Conservation (phyloP, 2,888 invertebrate genomes). For the Pseudeuparius sepicola region DNA sequence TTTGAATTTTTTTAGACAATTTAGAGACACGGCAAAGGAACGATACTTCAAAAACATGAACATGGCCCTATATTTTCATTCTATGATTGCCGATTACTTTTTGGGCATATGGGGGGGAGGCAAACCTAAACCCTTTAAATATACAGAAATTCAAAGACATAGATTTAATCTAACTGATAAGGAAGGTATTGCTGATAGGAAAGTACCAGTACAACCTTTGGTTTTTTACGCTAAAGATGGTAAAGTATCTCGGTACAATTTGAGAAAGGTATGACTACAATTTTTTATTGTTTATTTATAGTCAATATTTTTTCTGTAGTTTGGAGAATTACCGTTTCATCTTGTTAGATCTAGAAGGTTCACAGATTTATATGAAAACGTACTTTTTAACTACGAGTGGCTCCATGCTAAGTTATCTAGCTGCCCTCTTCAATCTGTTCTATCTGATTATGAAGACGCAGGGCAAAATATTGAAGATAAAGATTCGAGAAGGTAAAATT, state of each 20-base stretch:
- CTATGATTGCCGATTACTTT: constrained; percentile 96
- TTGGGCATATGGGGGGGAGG: constrained; percentile 96
- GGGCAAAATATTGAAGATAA: constrained; percentile 70
- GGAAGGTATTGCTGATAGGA: constrained; percentile 83
- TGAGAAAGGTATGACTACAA: constrained; percentile 65
- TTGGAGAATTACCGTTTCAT: constrained; percentile 92
- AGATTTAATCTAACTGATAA: constrained; percentile 75
- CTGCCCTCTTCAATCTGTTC: constrained; percentile 88
- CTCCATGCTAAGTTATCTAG: constrained; percentile 90
- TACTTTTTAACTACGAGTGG: constrained; percentile 97
- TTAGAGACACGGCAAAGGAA: constrained; percentile 87
- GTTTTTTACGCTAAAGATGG: constrained; percentile 88
- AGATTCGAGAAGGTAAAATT: constrained; percentile 60
- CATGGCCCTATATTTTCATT: constrained; percentile 94
- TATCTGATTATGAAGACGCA: constrained; percentile 94
- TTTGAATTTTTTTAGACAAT: constrained; percentile 63
- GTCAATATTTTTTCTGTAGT: constrained; percentile 43
- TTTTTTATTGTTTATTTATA: constrained; percentile 6
- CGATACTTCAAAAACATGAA: constrained; percentile 96
- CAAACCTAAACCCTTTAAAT: constrained; percentile 89
- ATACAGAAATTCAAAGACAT: constrained; percentile 92
- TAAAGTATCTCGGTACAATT: constrained; percentile 79
- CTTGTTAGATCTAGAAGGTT: constrained; percentile 83
- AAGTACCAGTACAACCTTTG: constrained; percentile 89
- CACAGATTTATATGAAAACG: constrained; percentile 81